phyloP scores from a whole-genome alignment of 2,797 vertebrate genomes.

The Lepidocolaptes lacrymiger region DNA sequence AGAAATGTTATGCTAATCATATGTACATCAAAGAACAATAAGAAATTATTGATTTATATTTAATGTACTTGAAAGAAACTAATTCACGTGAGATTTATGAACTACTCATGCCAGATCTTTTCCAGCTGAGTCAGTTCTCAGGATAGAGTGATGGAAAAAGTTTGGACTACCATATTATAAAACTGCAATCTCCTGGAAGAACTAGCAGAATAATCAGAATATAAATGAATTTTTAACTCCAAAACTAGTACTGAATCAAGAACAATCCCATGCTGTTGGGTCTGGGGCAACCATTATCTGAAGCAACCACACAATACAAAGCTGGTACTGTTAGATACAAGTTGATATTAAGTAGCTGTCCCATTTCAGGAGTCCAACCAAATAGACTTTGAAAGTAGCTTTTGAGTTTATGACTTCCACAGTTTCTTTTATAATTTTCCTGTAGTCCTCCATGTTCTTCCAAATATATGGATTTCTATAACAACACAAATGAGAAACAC shows the following conservation, averaged over 20 bases:
- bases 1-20: neutral
- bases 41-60: neutral
- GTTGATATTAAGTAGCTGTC: neutral
- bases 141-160: neutral
- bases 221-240: neutral
- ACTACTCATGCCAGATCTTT: neutral
- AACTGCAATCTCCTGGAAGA: neutral
- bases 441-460: neutral
- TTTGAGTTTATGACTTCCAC: neutral
- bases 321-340: neutral
- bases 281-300: neutral
- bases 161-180: neutral
- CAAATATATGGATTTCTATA: neutral
- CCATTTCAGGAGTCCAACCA: neutral
- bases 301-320: neutral
- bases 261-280: neutral
- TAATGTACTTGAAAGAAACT: neutral
- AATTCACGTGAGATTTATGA: neutral
- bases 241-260: neutral
- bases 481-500: neutral
- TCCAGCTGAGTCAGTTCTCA: neutral
- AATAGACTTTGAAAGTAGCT: neutral
- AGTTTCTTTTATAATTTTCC: neutral
- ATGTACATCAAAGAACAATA: neutral
- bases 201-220: neutral